Evolutionary conservation across 2,888 invertebrate species (phyloP).

Genomic region (Blastobasis adustella): DNA sequence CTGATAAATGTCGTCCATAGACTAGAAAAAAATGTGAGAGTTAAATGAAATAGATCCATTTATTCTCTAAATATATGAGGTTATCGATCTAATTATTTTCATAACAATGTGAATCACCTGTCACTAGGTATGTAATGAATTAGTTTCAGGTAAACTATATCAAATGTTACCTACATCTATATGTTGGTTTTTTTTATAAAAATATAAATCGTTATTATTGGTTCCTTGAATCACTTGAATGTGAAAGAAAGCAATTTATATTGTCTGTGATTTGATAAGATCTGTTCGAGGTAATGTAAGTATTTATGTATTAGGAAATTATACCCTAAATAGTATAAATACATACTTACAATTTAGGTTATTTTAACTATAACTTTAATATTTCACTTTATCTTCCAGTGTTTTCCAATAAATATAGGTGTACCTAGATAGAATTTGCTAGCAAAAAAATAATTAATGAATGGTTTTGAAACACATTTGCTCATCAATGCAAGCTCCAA

Average conservation of each 20-base stretch:
- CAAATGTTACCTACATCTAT: no score
- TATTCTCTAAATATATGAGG: background rate
- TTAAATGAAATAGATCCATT: background rate
- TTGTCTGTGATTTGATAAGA: conserved; percentile 27
- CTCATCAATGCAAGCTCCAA: background rate
- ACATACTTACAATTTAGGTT: no score
- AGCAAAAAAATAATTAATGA: conserved; percentile 15
- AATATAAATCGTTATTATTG: no score
- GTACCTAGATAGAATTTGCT: conserved; percentile 23
- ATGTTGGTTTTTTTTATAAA: no score
- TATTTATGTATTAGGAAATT: background rate
- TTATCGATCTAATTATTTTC: background rate
- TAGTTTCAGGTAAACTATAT: no score
- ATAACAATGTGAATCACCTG: no score
- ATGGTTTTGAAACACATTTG: conserved; percentile 7
- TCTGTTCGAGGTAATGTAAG: conserved; percentile 10
- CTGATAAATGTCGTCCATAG: conserved; percentile 11
- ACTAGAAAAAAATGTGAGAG: conserved; percentile 1
- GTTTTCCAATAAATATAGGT: conserved; percentile 22
- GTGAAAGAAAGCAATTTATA: background rate
- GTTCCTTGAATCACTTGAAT: background rate
- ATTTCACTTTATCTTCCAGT: conserved; percentile 27
- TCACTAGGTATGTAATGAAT: no score
- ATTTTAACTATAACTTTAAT: no score
- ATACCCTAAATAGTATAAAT: no score